Conservation (phyloP, 2,113 vertebrate species). For the Candoia aspera region DNA sequence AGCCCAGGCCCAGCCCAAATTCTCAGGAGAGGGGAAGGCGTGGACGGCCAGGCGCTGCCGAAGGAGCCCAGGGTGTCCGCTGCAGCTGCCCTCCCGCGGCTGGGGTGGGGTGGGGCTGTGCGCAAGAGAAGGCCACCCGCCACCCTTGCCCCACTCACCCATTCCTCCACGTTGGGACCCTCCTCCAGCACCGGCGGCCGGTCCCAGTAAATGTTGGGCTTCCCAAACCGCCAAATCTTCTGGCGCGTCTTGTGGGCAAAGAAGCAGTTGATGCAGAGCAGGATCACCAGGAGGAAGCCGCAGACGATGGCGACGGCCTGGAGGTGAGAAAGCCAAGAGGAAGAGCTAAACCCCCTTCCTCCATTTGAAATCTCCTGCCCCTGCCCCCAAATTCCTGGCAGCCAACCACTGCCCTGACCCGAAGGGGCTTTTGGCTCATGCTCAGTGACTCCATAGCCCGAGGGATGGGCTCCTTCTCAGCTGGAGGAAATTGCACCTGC, state of each 20-base stretch:
- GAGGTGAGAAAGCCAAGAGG: constrained; percentile 8
- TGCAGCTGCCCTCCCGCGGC: not conserved
- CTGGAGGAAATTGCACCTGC: not conserved
- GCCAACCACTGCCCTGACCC: not conserved
- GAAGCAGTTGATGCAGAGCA: constrained; percentile 78
- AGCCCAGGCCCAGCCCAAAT: not conserved
- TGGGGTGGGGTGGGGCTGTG: not conserved
- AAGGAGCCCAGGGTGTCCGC: not conserved
- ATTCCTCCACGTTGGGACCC: constrained; percentile 79
- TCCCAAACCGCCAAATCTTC: constrained; percentile 84
- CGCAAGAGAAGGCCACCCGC: not conserved
- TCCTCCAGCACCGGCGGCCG: constrained; percentile 47
- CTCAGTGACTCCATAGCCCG: not conserved
- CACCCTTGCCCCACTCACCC: constrained; percentile 73
- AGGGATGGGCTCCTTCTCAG: not conserved
- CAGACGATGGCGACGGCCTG: constrained; percentile 83
- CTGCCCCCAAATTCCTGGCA: not conserved
- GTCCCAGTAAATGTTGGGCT: constrained; percentile 84
- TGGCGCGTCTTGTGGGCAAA: constrained; percentile 83
- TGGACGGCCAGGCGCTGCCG: not conserved
- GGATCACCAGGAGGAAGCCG: constrained; percentile 79
- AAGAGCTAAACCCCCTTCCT: accelerated
- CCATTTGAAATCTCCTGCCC: not conserved
- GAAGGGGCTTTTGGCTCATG: not conserved
- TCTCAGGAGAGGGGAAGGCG: not conserved